Conservation (phyloP, 1,140 invertebrate genomes). For the Coboldia fuscipes region DNA sequence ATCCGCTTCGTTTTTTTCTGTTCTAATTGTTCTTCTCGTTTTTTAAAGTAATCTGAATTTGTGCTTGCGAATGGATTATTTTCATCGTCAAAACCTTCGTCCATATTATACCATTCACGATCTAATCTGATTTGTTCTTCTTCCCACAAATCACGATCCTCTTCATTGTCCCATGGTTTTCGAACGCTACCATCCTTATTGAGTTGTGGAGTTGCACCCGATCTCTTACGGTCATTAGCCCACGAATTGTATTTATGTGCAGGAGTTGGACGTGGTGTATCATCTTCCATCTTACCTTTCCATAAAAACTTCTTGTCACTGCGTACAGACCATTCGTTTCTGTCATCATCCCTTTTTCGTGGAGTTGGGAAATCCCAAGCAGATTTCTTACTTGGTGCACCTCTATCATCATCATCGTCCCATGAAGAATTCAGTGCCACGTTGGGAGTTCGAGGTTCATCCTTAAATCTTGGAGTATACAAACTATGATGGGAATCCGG, state of each 20-base stretch:
- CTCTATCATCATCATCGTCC: constrained; percentile 79
- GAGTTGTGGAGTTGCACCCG: constrained; percentile 33
- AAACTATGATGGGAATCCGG: constrained; percentile 29
- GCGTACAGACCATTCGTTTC: constrained; percentile 11
- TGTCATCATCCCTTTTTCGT: constrained; percentile 14
- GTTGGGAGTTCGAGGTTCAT: constrained; percentile 61
- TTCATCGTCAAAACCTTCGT: constrained; percentile 82
- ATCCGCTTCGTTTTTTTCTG: constrained; percentile 76
- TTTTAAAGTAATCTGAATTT: constrained; percentile 73
- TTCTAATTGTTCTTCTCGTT: constrained; percentile 81
- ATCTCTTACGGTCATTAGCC: constrained; percentile 39
- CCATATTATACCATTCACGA: constrained; percentile 90
- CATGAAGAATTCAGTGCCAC: constrained; percentile 35
- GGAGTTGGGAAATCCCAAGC: constrained; percentile 90
- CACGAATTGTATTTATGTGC: constrained; percentile 57
- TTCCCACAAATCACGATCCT: constrained; percentile 69
- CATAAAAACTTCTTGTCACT: constrained; percentile 16
- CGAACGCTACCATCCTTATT: constrained; percentile 11
- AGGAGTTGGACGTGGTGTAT: constrained; percentile 54
- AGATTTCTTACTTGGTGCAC: constrained; percentile 38
- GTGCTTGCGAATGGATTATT: constrained; percentile 81
- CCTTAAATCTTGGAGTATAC: constrained; percentile 45
- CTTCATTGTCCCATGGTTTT: constrained; percentile 31
- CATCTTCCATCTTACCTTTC: constrained; percentile 37
- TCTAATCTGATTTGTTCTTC: constrained; percentile 84